phyloP scores from a whole-genome alignment of 92 coral and sea anemone genomes.

The Bergia sp. region DNA sequence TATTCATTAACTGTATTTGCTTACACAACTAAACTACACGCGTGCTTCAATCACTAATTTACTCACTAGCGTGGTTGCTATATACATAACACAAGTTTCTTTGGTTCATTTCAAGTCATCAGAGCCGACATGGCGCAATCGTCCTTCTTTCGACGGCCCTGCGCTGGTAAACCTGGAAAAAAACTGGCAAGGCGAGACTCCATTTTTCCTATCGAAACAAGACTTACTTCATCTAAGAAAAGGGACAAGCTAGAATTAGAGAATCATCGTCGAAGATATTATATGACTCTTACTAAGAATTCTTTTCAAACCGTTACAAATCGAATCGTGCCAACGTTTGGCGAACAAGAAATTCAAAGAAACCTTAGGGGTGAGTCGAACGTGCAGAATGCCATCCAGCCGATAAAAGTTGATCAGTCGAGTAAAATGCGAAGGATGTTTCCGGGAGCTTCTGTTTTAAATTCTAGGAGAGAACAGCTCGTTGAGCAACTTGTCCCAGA shows the following conservation, averaged over 20 bases:
- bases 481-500: conserved; percentile 61
- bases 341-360: conserved; percentile 66
- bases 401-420: background rate
- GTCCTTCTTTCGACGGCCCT: conserved; percentile 23
- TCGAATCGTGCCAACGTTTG: conserved; percentile 69
- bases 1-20: conserved; percentile 52
- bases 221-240: conserved; percentile 61
- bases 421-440: background rate
- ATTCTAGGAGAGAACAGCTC: conserved; percentile 35
- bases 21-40: conserved; percentile 32
- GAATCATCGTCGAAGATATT: conserved; percentile 62
- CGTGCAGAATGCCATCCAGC: background rate
- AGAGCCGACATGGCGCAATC: conserved; percentile 42
- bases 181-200: conserved; percentile 12
- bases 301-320: conserved; percentile 62
- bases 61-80: conserved; percentile 43
- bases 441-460: conserved; percentile 24
- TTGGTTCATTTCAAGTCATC: background rate
- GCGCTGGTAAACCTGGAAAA: background rate
- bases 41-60: conserved; percentile 54
- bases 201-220: conserved; percentile 57
- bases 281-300: conserved; percentile 52
- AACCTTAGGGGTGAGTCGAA: background rate
- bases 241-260: conserved; percentile 68
- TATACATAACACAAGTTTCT: background rate